phyloP scores from a whole-genome alignment of 1,140 invertebrate genomes.

The Drosophila sp. region DNA sequence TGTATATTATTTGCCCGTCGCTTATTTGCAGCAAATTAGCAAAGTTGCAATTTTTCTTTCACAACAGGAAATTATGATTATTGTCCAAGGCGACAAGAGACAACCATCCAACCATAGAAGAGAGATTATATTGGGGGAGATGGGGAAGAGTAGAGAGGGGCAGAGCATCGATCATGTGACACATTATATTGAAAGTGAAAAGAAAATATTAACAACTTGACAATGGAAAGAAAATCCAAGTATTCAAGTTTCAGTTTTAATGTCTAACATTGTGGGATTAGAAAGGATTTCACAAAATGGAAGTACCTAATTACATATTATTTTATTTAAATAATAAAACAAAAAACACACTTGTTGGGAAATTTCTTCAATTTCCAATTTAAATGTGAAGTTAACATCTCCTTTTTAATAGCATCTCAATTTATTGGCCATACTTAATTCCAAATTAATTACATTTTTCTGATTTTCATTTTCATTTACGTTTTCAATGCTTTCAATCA shows the following conservation, averaged over 20 bases:
- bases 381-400: no score
- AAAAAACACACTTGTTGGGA: no score
- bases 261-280: neutral
- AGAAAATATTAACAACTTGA: neutral
- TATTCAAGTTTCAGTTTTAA: neutral
- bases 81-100: constrained; percentile 52
- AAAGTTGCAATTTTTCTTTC: constrained; percentile 74
- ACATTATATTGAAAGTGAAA: constrained; percentile 39
- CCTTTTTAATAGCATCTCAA: no score
- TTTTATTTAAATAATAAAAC: no score
- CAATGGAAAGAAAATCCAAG: neutral
- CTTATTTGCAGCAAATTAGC: constrained; percentile 78
- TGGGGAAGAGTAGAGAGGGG: constrained; percentile 26
- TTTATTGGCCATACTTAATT: neutral
- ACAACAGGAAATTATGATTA: constrained; percentile 73
- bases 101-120: constrained; percentile 18
- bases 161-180: constrained; percentile 17
- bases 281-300: no score
- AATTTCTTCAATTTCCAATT: no score
- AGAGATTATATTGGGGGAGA: constrained; percentile 6
- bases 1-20: constrained; percentile 79
- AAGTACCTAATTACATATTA: no score
- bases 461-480: constrained; percentile 49
- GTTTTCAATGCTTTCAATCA: constrained; percentile 51
- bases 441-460: neutral